Conservation (phyloP, 2,113 vertebrate species). For the Hippocampus barbouri region DNA sequence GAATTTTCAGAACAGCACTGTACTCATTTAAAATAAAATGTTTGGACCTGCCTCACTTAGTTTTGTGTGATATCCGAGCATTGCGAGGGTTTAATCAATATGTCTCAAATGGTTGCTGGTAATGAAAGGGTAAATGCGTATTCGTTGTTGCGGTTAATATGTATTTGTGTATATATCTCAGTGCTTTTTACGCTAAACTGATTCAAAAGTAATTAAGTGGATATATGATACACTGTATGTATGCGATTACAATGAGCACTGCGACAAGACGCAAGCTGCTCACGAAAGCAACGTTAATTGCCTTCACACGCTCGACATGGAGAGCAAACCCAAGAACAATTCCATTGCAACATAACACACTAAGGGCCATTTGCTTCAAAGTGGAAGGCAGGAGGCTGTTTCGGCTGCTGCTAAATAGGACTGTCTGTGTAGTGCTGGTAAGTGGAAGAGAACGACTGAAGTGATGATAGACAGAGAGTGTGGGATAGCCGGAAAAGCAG, state of each 20-base stretch:
- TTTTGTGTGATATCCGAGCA: neutral
- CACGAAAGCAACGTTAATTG: conserved; percentile 58
- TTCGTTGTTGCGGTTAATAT: neutral
- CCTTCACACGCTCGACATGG: conserved; percentile 57
- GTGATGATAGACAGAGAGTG: conserved; percentile 3
- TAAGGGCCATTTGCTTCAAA: conserved; percentile 64
- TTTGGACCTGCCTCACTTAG: neutral
- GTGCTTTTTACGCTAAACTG: neutral
- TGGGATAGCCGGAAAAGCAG: neutral
- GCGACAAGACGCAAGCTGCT: conserved; percentile 36
- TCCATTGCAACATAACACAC: conserved; percentile 53
- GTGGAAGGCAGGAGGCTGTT: conserved; percentile 48
- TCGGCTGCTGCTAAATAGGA: conserved; percentile 53
- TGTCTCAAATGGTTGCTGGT: neutral
- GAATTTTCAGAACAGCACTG: neutral
- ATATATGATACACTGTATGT: neutral
- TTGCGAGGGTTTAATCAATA: neutral
- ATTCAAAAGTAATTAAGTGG: neutral
- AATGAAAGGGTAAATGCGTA: neutral
- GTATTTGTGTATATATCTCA: neutral
- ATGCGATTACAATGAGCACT: conserved; percentile 10
- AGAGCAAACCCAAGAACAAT: conserved; percentile 44
- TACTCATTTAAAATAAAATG: neutral
- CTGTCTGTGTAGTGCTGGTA: conserved; percentile 34
- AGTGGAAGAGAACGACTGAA: conserved; percentile 15